These are phyloP conservation scores for Thereva unica DNA, from an alignment of 2,888 invertebrate genomes.

Conservation along the genomic window DNA sequence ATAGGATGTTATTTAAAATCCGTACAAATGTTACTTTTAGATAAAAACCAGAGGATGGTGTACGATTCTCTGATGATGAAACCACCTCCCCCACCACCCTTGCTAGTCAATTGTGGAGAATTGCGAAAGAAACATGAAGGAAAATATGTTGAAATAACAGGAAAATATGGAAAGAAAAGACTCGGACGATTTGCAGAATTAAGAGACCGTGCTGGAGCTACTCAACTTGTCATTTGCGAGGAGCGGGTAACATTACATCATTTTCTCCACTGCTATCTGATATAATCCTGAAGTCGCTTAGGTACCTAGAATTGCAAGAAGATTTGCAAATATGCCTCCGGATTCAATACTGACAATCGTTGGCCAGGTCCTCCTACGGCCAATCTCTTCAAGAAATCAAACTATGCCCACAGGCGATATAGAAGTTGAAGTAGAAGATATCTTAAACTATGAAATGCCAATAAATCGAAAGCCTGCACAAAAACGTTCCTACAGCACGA, in stretches of 20 bases:
- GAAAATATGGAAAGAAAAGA: conserved; percentile 66
- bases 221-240: conserved; percentile 62
- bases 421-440: conserved; percentile 58
- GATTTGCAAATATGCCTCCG: conserved; percentile 57
- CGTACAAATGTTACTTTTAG: too few species aligned
- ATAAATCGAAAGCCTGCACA: conserved; percentile 45
- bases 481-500: conserved; percentile 56
- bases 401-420: conserved; percentile 58
- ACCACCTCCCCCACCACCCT: conserved; percentile 56
- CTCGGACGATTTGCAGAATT: conserved; percentile 65
- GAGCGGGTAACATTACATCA: conserved; percentile 47
- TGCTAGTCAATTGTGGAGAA: conserved; percentile 63
- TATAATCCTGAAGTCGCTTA: conserved; percentile 24
- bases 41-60: too few species aligned
- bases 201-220: conserved; percentile 66
- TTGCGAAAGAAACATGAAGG: conserved; percentile 61
- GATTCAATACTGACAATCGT: conserved; percentile 56
- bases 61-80: conserved; percentile 49
- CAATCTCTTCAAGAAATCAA: conserved; percentile 54
- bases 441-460: conserved; percentile 49
- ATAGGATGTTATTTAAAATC: too few species aligned
- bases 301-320: conserved; percentile 56
- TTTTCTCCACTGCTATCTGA: not conserved
- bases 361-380: conserved; percentile 54
- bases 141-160: conserved; percentile 63